Evolutionary conservation across 2,113 vertebrate species (phyloP), one percentile per base, ranked within the genome.

Genomic region (Melierax canorus): DNA sequence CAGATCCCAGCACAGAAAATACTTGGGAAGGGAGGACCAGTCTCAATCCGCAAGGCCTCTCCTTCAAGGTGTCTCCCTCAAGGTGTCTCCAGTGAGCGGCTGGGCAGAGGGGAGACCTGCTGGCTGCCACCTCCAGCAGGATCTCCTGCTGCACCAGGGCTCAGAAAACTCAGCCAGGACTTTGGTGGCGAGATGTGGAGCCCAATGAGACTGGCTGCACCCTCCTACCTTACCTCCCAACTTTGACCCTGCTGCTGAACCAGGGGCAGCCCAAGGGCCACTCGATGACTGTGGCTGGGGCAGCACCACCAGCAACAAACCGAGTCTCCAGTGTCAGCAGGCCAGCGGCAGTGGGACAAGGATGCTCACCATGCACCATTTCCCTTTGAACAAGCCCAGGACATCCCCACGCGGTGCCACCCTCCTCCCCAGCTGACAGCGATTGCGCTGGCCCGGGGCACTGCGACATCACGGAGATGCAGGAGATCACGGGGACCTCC

Each of bases 111-210:
- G 12, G 29, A 55, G 29, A 81, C 51, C 21, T 21, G 12, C 24
- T 2, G 5, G n/a, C 45, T 82, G 27, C 11, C 19, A 10, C 7
- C 19, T 71, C 48, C 38, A 36, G 43, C 2, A 3, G 55, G 43
- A 43, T 66, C 45, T 79, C 29, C 11, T 75, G 50, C n/a, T 2
- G 1, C 36, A 60, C 12, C 0, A 3, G 10, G 45, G 39, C 51
- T 94, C 58, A 86, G 50, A 71, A 92, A 80, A 85, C 18, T n/a
- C 38, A 71, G 0, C 2, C 1, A 15, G 41, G 34, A 79, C 29
- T 64, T 79, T 0, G 2, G n/a, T 0, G 18, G 38, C 0, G 1
- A 79, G 43, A 81, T 11, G 17, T 0, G 0, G 39, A 92, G 58
- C 20, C 32, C 0, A 0, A 41, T 5, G 18, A 56, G 24, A 68